Evolutionary conservation across 2,797 vertebrate species (phyloP), one percentile per base, ranked within the genome.

Genomic region (Myiotriccus ornatus): DNA sequence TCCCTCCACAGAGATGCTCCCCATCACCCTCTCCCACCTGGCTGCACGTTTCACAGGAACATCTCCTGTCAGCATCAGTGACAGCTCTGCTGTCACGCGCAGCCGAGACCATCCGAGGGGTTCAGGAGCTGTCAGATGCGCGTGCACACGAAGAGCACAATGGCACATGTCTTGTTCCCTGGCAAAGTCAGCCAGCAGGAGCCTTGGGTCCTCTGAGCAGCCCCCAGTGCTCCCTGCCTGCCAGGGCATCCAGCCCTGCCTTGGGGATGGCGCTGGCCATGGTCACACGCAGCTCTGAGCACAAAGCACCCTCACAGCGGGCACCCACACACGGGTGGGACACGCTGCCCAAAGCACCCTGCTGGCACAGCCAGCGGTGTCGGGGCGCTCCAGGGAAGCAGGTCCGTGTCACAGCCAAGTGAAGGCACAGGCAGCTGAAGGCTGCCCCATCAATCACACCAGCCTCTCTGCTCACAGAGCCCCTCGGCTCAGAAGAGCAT

Each of bases 61-160:
- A 22, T 5, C 52, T 85, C 65, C 52, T 1, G 1, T 15, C 87
- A 89, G 87, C 49, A 11, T 0, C 0, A 0, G 46, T 20, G 93
- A 75, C 87, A 89, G 80, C 73, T 70, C 86, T 50, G 83, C 83
- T 68, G 84, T 43, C 86, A 63, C 88, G 46, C 0, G 0, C 0
- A 0, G 55, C 81, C 21, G 2, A 34, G 78, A 47, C 67, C 39
- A 6, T 25, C 28, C 6, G 0, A 35, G 62, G 53, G 41, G 41
- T 67, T 94, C n/a, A 0, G 81, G 62, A n/a, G 70, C 71, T 76
- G 49, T 23, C 94, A 62, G 23, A 8, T 2, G 25, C 7, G 30
- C 68, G 9, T 0, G 1, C 11, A 15, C 14, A 8, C 9, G 21
- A 8, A 8, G 8, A n/a, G 47, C 1, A 1, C 5, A 3, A 9